A percentile compares a stretch with the other conserved stretches of the same genome.
phyloP scores from a whole-genome alignment of 2,888 invertebrate species.

The Oxystoma pomonae region DNA sequence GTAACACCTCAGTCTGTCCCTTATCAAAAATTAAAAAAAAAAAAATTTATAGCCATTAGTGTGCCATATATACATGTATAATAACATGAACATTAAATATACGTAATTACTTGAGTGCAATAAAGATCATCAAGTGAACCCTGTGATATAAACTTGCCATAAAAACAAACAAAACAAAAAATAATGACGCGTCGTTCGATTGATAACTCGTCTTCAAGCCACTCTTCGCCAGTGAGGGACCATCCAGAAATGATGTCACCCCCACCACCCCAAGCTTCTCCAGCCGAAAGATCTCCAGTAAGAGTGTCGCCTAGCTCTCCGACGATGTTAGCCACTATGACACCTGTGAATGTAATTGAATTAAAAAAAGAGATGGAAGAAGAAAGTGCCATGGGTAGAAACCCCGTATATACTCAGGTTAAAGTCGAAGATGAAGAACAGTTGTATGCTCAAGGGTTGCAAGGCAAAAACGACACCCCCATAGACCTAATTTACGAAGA shows the following conservation, averaged over 20 bases:
- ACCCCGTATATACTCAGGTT: constrained; percentile 54
- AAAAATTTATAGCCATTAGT: constrained; percentile 33
- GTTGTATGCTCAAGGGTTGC: constrained; percentile 49
- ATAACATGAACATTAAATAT: constrained; percentile 30
- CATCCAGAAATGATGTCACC: constrained; percentile 46
- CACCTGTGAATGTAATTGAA: constrained; percentile 79
- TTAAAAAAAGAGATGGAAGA: constrained; percentile 63
- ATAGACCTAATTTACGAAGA: constrained; percentile 82
- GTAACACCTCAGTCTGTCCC: constrained; percentile 21
- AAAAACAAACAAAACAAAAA: constrained; percentile 16
- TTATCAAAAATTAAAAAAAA: constrained; percentile 13
- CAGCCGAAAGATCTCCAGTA: constrained; percentile 46
- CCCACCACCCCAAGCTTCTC: constrained; percentile 51
- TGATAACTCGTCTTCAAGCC: constrained; percentile 39
- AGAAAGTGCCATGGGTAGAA: constrained; percentile 56
- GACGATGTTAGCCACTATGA: constrained; percentile 81
- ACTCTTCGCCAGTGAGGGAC: constrained; percentile 36
- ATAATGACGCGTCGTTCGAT: constrained; percentile 46
- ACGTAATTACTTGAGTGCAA: constrained; percentile 44
- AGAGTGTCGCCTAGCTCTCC: constrained; percentile 61
- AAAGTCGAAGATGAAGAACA: constrained; percentile 52
- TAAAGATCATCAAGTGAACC: constrained; percentile 39
- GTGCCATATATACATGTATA: constrained; percentile 37
- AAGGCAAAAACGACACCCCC: constrained; percentile 64
- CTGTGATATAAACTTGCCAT: constrained; percentile 44